Evolutionary conservation across 1,140 invertebrate species (phyloP), one percentile per base, ranked within the genome.

Genomic region (Watersipora subatra): DNA sequence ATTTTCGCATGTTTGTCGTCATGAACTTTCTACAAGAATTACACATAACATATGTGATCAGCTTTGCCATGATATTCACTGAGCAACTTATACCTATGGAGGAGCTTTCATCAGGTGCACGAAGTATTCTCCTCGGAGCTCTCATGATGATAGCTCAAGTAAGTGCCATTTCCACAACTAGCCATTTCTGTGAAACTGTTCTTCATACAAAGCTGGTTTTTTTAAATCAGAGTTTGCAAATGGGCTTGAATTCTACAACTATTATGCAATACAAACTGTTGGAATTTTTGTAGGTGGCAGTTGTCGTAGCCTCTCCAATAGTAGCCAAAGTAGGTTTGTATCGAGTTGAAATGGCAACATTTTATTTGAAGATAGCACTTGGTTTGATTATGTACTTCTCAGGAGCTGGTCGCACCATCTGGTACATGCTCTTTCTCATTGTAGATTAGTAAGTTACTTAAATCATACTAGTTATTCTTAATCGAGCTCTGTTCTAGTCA

Each of bases 241-340:
- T n/a, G n/a, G n/a, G n/a, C n/a, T n/a, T n/a, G n/a, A n/a, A n/a
- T n/a, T n/a, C n/a, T n/a, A n/a, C n/a, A n/a, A n/a, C n/a, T n/a
- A n/a, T n/a, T n/a, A n/a, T n/a, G n/a, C n/a, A n/a, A n/a, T n/a
- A n/a, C n/a, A n/a, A n/a, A n/a, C n/a, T n/a, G n/a, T n/a, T n/a
- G n/a, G n/a, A n/a, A n/a, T n/a, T n/a, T n/a, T n/a, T n/a, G n/a
- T 68, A 77, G 76, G 62, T 78, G 15, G 24, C 75, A 0, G 69
- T 78, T 19, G 71, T 78, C 22, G 58, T 72, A 19, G 68, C 70
- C 7, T 68, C 71, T 20, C 63, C 70, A 2, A 25, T 76, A 7
- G 68, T 75, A 1, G 64, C 61, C 0, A 62, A 55, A 25, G 57
- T 73, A 64, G 75, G 76, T 0, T 76, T 73, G 64, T 75, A 73